Evolutionary conservation across 2,888 invertebrate genomes (phyloP), one percentile per base, ranked within the genome.

Genomic region (Trachelus stipa): DNA sequence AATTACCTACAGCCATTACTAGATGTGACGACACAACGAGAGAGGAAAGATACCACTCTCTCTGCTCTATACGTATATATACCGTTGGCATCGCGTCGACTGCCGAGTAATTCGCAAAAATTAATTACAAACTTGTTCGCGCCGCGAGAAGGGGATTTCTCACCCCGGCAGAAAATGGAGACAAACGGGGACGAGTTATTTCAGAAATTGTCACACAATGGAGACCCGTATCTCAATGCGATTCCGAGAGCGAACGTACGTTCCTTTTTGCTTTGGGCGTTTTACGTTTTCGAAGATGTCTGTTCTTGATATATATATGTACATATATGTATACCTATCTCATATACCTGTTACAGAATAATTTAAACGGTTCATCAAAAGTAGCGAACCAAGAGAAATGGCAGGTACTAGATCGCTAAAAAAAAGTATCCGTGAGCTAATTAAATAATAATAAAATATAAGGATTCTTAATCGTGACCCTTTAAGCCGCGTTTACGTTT

Each of bases 31-130:
- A 80, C 80, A 82, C 81, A 81, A 84, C 83, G 86, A 82, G 82
- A 81, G 83, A 82, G 84, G 84, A 81, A 85, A 87, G 89, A 87
- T 88, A 88, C 82, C 83, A 85, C 86, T 86, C 83, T 83, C 85
- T 86, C 86, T 85, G 85, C 85, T 81, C 84, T 86, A 84, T 79
- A 85, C 73, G 40, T 68, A 76, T 76, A 78, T 56, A 73, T 73
- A 74, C 77, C 75, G 35, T 75, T 85, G 87, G 85, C 87, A 85
- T 85, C 87, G 86, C 88, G 88, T 87, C 88, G 88, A 85, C 86
- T 87, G 87, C 85, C 88, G 89, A 87, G 88, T 89, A 89, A 90
- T 90, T 90, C 89, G 87, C 88, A 89, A 89, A 90, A 90, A 90
- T 90, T 89, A 90, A 90, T 90, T 90, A 89, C 86, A 82, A 89